A percentile compares a stretch with the other conserved stretches of the same genome.
phyloP scores from a whole-genome alignment of 2,797 vertebrate species.

The Xerus rutilus region DNA sequence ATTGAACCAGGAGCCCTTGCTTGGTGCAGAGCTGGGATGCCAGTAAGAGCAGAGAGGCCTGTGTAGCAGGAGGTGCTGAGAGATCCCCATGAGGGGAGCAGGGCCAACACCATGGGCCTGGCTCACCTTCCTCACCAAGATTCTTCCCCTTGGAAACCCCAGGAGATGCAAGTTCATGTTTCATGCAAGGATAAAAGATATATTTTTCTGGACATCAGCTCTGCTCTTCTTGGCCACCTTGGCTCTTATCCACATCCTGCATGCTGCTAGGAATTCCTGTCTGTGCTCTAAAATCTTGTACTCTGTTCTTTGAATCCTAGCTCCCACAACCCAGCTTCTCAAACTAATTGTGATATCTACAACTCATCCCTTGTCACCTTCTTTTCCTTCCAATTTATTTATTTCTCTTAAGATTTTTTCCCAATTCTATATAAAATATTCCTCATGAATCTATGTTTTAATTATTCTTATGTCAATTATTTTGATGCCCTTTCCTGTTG shows the following conservation, averaged over 20 bases:
- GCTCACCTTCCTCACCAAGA: too few species aligned
- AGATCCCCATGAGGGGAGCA: too few species aligned
- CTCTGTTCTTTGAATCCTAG: neutral
- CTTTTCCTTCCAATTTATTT: neutral
- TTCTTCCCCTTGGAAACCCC: neutral
- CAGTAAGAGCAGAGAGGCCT: too few species aligned
- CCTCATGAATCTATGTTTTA: neutral
- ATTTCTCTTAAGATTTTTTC: neutral
- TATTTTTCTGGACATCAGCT: neutral
- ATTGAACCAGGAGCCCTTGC: neutral
- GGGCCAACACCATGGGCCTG: too few species aligned
- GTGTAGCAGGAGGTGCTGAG: neutral
- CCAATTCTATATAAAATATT: neutral
- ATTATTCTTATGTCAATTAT: neutral
- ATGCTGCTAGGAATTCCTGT: neutral
- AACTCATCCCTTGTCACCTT: neutral
- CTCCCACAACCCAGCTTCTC: neutral
- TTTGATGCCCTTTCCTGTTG: neutral
- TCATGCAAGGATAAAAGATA: neutral
- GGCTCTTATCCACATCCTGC: neutral
- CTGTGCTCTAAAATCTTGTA: neutral
- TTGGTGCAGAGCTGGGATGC: neutral
- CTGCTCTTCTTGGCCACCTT: accelerated
- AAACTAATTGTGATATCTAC: neutral
- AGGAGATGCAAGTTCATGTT: neutral